A percentile compares a stretch with the other conserved stretches of the same genome.
Evolutionary conservation across 53 echinoderm and acorn worm species (phyloP).

Genomic region (Actinopyga echinites): DNA sequence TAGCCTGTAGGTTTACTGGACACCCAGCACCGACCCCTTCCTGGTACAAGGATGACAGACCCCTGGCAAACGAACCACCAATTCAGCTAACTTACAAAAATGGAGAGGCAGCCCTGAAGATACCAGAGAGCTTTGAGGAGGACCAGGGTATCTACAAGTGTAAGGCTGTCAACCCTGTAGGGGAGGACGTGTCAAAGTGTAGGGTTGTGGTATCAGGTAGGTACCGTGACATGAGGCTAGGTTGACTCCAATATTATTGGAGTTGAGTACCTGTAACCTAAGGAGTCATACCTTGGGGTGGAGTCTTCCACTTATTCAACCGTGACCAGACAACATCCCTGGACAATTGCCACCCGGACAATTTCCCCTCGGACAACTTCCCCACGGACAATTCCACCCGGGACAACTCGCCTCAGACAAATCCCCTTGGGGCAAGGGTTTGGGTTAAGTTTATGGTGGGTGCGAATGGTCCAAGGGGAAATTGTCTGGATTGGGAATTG

Average conservation of each 20-base stretch:
- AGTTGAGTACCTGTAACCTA: not conserved
- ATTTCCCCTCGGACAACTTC: too few relatives aligned
- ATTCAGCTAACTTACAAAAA: constrained; percentile 75
- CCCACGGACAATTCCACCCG: too few relatives aligned
- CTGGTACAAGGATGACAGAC: constrained; percentile 81
- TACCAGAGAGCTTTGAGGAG: constrained; percentile 67
- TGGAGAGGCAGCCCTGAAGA: constrained; percentile 69
- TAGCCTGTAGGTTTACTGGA: constrained; percentile 72
- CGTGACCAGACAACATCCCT: too few relatives aligned
- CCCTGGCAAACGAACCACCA: constrained; percentile 48
- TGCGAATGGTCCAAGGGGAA: too few relatives aligned
- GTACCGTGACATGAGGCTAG: not conserved
- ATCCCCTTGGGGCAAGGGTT: too few relatives aligned
- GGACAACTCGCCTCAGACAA: too few relatives aligned
- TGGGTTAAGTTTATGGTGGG: too few relatives aligned
- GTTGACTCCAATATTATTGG: not conserved
- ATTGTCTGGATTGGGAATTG: too few relatives aligned
- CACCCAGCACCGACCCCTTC: constrained; percentile 67
- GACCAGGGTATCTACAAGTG: constrained; percentile 75
- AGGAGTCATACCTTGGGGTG: not conserved
- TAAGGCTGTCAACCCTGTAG: constrained; percentile 75
- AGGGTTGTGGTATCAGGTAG: constrained; percentile 82
- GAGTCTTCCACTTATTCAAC: not conserved
- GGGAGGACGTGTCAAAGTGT: constrained; percentile 65
- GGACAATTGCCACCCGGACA: too few relatives aligned